A percentile compares a stretch with the other conserved stretches of the same genome.
Evolutionary conservation across 2,113 vertebrate genomes (phyloP).

Genomic region (Raja brachyura): DNA sequence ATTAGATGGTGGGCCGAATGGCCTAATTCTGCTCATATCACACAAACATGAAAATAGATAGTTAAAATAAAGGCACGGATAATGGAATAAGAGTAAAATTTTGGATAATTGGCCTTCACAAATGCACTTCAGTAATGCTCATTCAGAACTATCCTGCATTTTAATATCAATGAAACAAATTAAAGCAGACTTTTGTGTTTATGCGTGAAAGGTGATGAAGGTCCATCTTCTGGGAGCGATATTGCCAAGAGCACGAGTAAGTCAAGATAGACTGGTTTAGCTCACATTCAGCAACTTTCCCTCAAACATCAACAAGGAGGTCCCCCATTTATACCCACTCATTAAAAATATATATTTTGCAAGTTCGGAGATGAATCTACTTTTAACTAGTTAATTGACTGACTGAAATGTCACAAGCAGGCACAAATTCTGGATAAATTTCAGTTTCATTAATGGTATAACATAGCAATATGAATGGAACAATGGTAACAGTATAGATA

Average conservation of each 20-base stretch:
- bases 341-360: neutral
- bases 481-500: neutral
- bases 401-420: neutral
- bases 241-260: neutral
- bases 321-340: neutral
- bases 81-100: slow-evolving; percentile 39
- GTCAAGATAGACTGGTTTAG: neutral
- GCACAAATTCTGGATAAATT: neutral
- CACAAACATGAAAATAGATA: slow-evolving; percentile 29
- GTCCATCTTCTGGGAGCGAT: neutral
- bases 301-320: neutral
- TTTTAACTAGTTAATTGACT: neutral
- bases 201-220: neutral
- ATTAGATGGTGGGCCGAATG: too few species aligned
- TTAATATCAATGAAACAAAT: slow-evolving; percentile 48
- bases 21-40: too few species aligned
- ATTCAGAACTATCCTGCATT: slow-evolving; percentile 48
- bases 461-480: too few species aligned
- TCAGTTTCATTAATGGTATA: neutral
- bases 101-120: slow-evolving; percentile 45
- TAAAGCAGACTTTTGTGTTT: neutral
- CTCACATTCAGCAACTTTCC: neutral
- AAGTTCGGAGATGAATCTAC: neutral
- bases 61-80: slow-evolving; percentile 36
- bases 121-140: slow-evolving; percentile 50